A percentile compares a stretch with the other conserved stretches of the same genome.
These are phyloP conservation scores for Drosophila littoralis DNA, from an alignment of 1,140 invertebrate genomes.

Conservation along the genomic window DNA sequence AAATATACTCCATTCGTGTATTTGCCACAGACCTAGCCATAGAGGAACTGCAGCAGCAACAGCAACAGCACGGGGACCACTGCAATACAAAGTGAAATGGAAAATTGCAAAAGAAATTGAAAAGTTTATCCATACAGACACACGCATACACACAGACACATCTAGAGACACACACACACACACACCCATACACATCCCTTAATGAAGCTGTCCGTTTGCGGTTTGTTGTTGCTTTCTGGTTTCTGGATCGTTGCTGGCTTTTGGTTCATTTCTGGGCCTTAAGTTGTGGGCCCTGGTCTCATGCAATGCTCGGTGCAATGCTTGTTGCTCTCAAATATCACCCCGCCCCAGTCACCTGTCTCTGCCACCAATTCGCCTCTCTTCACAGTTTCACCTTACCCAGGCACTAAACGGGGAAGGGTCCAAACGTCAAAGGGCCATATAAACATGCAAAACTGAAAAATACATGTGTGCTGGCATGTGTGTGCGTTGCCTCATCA, in stretches of 20 bases:
- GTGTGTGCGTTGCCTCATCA: neutral
- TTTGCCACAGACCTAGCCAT: slow-evolving; percentile 29
- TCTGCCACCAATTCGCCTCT: neutral
- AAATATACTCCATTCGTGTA: slow-evolving; percentile 58
- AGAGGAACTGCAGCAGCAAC: slow-evolving; percentile 2
- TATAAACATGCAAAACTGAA: slow-evolving; percentile 23
- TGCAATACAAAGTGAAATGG: slow-evolving; percentile 65
- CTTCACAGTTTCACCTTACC: slow-evolving; percentile 6
- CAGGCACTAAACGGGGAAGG: neutral
- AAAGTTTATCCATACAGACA: slow-evolving; percentile 55
- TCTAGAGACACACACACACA: neutral
- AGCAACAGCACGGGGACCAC: slow-evolving; percentile 1
- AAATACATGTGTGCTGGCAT: neutral
- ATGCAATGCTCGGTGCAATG: slow-evolving; percentile 34
- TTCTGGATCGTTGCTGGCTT: neutral
- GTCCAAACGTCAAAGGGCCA: slow-evolving; percentile 33
- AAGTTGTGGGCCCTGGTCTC: slow-evolving; percentile 19
- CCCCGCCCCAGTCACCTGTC: neutral
- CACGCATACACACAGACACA: slow-evolving; percentile 9
- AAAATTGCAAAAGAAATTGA: slow-evolving; percentile 68
- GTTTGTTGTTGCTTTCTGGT: slow-evolving; percentile 13
- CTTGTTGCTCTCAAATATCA: slow-evolving; percentile 41
- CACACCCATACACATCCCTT: slow-evolving; percentile 18
- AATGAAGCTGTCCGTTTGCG: slow-evolving; percentile 62
- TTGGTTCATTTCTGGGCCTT: slow-evolving; percentile 35